Conservation (phyloP, 1,140 invertebrate genomes). For the Drosophila persimilis region DNA sequence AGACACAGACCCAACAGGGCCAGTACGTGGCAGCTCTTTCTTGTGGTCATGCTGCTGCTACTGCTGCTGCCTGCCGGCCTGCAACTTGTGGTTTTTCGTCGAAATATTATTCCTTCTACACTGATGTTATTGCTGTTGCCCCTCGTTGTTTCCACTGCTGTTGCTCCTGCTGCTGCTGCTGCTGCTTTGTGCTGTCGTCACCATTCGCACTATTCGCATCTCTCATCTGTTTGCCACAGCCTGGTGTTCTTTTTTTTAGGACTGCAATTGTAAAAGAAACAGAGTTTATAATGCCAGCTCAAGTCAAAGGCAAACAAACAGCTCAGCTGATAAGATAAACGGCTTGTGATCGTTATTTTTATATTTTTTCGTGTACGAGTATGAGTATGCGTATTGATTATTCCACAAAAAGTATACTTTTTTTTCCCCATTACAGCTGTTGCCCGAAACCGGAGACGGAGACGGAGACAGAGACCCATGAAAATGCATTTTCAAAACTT, state of each 20-base stretch:
- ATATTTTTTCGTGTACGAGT: slow-evolving; percentile 7
- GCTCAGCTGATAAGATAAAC: slow-evolving; percentile 66
- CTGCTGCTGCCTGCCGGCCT: slow-evolving; percentile 5
- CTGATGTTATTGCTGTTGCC: slow-evolving; percentile 12
- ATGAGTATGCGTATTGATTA: slow-evolving; percentile 10
- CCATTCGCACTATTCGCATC: slow-evolving; percentile 68
- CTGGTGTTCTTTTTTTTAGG: not conserved
- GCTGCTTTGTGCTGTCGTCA: slow-evolving; percentile 42
- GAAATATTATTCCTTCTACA: no score
- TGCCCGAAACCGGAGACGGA: slow-evolving; percentile 6
- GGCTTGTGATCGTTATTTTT: slow-evolving; percentile 26
- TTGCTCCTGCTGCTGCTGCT: slow-evolving; percentile 47
- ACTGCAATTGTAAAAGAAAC: slow-evolving; percentile 21
- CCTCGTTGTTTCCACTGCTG: slow-evolving; percentile 43
- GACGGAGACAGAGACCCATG: not conserved
- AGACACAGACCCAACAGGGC: slow-evolving; percentile 56
- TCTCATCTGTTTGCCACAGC: slow-evolving; percentile 62
- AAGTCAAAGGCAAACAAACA: slow-evolving; percentile 51
- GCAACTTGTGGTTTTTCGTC: no score
- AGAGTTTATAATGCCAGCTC: slow-evolving; percentile 13
- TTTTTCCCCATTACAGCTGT: slow-evolving; percentile 27
- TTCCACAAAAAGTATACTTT: slow-evolving; percentile 14
- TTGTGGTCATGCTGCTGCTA: slow-evolving; percentile 40
- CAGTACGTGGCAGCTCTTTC: slow-evolving; percentile 46
- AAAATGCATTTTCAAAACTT: slow-evolving; percentile 18